Conservation (phyloP, 2,113 vertebrate genomes). For the Indri indri region DNA sequence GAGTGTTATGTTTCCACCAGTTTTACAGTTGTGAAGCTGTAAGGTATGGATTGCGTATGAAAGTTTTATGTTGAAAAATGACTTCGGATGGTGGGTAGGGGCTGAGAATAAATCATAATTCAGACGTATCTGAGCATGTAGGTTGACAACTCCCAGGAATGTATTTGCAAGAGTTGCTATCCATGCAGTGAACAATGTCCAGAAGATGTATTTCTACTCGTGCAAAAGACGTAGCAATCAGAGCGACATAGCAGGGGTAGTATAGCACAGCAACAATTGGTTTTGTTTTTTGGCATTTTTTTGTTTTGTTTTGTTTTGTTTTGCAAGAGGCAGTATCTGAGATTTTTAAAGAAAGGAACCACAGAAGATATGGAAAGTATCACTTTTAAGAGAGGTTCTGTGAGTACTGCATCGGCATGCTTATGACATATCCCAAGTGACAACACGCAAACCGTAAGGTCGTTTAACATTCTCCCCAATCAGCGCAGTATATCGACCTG, state of each 20-base stretch:
- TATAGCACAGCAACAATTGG: no score
- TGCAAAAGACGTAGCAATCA: not conserved
- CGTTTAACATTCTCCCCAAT: no score
- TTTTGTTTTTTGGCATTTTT: no score
- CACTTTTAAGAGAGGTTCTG: not conserved
- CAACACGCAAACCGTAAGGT: not conserved
- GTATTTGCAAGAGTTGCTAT: not conserved
- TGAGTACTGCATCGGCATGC: not conserved
- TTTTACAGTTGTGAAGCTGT: not conserved
- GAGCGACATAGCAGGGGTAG: not conserved
- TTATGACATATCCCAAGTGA: not conserved
- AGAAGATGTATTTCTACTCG: not conserved
- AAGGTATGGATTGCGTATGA: not conserved
- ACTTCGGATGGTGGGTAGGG: not conserved
- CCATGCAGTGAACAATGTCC: not conserved
- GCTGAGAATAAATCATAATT: not conserved
- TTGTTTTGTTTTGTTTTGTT: no score
- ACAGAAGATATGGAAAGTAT: not conserved
- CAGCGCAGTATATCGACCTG: no score
- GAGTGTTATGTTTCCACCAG: not conserved
- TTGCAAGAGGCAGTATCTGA: not conserved
- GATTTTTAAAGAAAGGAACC: not conserved
- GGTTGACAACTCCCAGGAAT: not conserved
- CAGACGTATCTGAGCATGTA: not conserved
- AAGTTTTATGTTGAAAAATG: constrained; percentile 47